Conservation (phyloP, 2,888 invertebrate genomes). For the Nineta flava region DNA sequence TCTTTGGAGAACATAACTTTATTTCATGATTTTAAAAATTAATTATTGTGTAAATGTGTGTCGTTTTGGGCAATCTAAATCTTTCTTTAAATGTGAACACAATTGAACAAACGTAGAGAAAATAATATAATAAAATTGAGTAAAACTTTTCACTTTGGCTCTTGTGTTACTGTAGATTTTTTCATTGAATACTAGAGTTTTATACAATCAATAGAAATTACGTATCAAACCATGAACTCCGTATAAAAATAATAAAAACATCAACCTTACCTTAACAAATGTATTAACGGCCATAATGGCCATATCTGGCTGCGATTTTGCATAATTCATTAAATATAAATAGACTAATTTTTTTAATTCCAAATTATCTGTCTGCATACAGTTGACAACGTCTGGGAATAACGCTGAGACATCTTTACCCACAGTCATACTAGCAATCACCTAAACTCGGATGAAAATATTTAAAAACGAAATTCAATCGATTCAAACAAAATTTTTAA, state of each 20-base stretch:
- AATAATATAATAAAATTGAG: too few species aligned
- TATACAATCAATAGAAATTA: neutral
- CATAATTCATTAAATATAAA: slow-evolving; percentile 98
- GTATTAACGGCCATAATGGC: slow-evolving; percentile 99
- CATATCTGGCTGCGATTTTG: slow-evolving; percentile 99
- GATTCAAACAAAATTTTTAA: neutral
- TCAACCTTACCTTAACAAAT: slow-evolving; percentile 82
- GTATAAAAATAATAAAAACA: neutral
- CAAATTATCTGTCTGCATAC: slow-evolving; percentile 99
- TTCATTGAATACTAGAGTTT: too few species aligned
- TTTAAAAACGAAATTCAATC: slow-evolving; percentile 6
- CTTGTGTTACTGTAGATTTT: too few species aligned
- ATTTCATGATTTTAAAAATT: too few species aligned
- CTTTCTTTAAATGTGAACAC: too few species aligned
- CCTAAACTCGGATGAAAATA: slow-evolving; percentile 34
- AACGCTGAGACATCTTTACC: slow-evolving; percentile 98
- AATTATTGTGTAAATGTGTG: too few species aligned
- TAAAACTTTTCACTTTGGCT: too few species aligned
- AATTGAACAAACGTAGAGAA: too few species aligned
- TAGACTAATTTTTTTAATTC: slow-evolving; percentile 98
- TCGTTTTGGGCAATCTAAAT: too few species aligned
- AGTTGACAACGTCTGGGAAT: slow-evolving; percentile 98
- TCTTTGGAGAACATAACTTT: too few species aligned
- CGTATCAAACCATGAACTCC: too few species aligned
- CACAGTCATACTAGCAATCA: slow-evolving; percentile 99